Evolutionary conservation across 2,797 vertebrate species (phyloP).

Genomic region (Ciconia nigra): DNA sequence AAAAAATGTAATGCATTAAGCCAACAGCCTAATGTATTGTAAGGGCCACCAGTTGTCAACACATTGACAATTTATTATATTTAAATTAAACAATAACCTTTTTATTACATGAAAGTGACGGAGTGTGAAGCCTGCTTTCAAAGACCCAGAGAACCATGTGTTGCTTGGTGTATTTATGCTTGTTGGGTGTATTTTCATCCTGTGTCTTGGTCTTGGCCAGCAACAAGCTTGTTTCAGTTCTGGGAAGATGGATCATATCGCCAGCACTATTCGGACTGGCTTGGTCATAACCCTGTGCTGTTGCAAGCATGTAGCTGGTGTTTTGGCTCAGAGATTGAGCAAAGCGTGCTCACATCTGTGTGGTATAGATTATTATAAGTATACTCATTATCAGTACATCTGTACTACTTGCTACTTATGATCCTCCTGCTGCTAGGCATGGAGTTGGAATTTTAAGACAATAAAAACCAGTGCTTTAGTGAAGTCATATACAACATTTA

Average conservation of each 20-base stretch:
- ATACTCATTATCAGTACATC: not conserved
- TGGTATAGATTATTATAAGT: not conserved
- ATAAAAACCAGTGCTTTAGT: not conserved
- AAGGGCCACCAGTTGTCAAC: not conserved
- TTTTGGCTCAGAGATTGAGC: not conserved
- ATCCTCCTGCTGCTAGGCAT: not conserved
- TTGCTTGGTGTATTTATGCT: not conserved
- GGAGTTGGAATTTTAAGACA: not conserved
- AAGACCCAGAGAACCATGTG: not conserved
- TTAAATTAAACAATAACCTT: not conserved
- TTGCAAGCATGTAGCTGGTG: not conserved
- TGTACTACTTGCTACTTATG: not conserved
- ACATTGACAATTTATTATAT: not conserved
- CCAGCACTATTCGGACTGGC: not conserved
- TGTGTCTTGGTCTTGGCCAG: not conserved
- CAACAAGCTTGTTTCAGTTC: not conserved
- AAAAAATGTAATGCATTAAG: not conserved
- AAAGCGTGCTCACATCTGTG: not conserved
- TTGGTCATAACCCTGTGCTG: not conserved
- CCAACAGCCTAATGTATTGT: not conserved
- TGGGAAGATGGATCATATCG: not conserved
- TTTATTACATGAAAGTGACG: not conserved
- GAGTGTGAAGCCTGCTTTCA: not conserved
- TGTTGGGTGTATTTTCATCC: not conserved
- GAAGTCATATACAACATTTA: not conserved